Evolutionary conservation across 2,113 vertebrate genomes (phyloP).

Genomic region (Ploceus nigricollis): DNA sequence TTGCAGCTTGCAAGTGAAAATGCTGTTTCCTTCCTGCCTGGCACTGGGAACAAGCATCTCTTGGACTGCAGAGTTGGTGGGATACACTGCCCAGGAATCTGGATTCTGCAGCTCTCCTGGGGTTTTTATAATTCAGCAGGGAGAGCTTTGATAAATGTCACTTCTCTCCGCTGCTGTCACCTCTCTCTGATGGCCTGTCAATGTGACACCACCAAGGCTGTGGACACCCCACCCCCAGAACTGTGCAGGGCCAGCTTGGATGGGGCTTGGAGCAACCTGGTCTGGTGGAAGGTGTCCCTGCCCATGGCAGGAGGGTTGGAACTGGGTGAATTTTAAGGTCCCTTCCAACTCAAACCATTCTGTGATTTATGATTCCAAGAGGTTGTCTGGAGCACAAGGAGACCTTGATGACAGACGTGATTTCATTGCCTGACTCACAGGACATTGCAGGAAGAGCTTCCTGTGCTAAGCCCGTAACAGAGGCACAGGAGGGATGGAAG

Average conservation of each 20-base stretch:
- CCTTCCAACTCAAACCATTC: neutral
- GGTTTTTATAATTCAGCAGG: neutral
- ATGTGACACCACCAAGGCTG: fast-evolving
- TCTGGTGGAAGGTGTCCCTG: neutral
- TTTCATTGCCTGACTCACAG: neutral
- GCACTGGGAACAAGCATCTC: neutral
- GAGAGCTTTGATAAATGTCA: neutral
- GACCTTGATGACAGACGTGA: neutral
- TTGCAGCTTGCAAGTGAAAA: neutral
- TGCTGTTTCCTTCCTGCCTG: neutral
- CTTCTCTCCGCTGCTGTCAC: neutral
- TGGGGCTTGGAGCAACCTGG: neutral
- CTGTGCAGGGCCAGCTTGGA: neutral
- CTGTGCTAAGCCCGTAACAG: neutral
- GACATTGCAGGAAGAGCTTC: neutral
- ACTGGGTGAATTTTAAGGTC: neutral
- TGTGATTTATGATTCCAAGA: neutral
- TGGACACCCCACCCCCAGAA: neutral
- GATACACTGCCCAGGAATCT: neutral
- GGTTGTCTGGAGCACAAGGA: neutral
- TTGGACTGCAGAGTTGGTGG: neutral
- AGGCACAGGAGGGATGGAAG: neutral
- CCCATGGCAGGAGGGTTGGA: neutral
- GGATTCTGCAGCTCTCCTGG: neutral
- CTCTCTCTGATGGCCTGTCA: neutral